Conservation (phyloP, 2,888 invertebrate genomes). For the Clunio marinus region DNA sequence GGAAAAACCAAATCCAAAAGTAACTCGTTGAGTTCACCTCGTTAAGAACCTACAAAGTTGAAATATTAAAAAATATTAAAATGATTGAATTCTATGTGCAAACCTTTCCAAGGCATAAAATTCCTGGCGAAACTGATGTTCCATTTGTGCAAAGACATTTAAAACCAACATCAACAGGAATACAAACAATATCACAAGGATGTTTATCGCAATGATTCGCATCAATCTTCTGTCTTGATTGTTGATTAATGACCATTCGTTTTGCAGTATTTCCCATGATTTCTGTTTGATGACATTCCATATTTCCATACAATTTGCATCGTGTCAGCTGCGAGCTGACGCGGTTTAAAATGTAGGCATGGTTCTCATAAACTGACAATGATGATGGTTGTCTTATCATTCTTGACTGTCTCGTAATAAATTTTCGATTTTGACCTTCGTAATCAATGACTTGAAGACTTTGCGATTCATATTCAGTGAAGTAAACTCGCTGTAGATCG, state of each 20-base stretch:
- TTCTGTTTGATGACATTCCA: conserved; percentile 52
- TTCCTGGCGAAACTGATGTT: conserved; percentile 46
- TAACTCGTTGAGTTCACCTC: no score
- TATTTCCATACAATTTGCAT: conserved; percentile 57
- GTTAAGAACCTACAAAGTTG: no score
- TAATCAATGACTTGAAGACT: conserved; percentile 55
- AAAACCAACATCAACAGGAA: conserved; percentile 53
- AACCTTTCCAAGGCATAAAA: conserved; percentile 45
- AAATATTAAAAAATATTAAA: not conserved
- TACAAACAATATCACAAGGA: conserved; percentile 60
- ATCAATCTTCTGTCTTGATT: conserved; percentile 54
- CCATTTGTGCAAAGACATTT: conserved; percentile 59
- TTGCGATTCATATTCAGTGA: conserved; percentile 62
- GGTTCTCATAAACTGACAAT: conserved; percentile 69
- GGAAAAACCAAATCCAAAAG: not conserved
- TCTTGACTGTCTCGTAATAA: conserved; percentile 51
- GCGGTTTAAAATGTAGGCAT: conserved; percentile 65
- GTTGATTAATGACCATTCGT: conserved; percentile 55
- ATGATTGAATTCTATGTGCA: no score
- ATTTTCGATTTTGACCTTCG: conserved; percentile 52
- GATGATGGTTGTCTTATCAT: conserved; percentile 59
- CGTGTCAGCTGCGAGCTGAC: conserved; percentile 57
- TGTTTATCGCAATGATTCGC: conserved; percentile 54
- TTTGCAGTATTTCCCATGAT: conserved; percentile 52
- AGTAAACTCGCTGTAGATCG: conserved; percentile 64